phyloP scores from a whole-genome alignment of 2,888 invertebrate species.

The Idaea dimidiata region DNA sequence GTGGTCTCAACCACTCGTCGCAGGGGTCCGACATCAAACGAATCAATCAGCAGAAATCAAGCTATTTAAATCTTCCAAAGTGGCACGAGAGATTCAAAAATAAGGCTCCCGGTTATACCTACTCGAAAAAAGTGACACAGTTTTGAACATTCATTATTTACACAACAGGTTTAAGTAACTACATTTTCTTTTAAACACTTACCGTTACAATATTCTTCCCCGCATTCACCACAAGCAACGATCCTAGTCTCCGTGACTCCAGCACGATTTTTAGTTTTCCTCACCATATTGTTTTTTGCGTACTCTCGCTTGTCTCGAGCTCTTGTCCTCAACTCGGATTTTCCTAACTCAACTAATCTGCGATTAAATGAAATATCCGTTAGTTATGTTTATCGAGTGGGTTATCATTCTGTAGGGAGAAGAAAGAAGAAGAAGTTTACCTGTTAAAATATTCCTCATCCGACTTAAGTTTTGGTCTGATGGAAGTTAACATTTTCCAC shows the following conservation, averaged over 20 bases:
- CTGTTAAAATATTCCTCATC: slow-evolving; percentile 94
- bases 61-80: too few relatives aligned
- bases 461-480: slow-evolving; percentile 89
- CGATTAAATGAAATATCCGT: slow-evolving; percentile 32
- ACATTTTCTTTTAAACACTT: slow-evolving; percentile 13
- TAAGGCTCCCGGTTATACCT: too few relatives aligned
- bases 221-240: slow-evolving; percentile 88
- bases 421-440: slow-evolving; percentile 52
- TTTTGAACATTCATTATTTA: too few relatives aligned
- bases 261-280: slow-evolving; percentile 90
- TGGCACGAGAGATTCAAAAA: too few relatives aligned
- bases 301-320: slow-evolving; percentile 85
- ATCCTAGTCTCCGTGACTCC: slow-evolving; percentile 90
- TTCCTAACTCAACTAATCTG: slow-evolving; percentile 90
- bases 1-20: too few relatives aligned
- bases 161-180: neutral
- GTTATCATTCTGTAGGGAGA: neutral
- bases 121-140: too few relatives aligned
- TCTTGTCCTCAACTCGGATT: slow-evolving; percentile 87
- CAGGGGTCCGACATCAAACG: too few relatives aligned
- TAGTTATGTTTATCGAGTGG: slow-evolving; percentile 2
- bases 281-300: slow-evolving; percentile 83
- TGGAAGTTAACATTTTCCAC: slow-evolving; percentile 95
- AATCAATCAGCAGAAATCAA: too few relatives aligned
- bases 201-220: slow-evolving; percentile 92